These are phyloP conservation scores for Hirtodrosophila trivittata DNA, from an alignment of 2,888 invertebrate species.

Conservation along the genomic window DNA sequence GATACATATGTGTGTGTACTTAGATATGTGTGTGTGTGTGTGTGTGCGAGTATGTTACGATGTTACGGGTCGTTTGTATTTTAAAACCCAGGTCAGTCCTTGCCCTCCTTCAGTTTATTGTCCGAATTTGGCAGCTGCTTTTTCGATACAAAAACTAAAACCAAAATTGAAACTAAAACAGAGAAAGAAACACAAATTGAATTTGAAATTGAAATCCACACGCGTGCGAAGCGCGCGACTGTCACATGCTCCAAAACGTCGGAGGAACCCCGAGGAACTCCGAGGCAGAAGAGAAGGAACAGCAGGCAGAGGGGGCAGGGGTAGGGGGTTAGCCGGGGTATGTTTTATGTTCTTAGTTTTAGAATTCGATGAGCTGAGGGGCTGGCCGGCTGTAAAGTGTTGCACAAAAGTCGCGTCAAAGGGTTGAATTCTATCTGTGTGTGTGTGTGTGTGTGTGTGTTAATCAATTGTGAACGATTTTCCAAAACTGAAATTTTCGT, in stretches of 20 bases:
- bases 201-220: constrained; percentile 68
- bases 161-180: too few species aligned
- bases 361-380: constrained; percentile 16
- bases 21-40: constrained; percentile 2
- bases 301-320: neutral
- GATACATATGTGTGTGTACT: constrained; percentile 21
- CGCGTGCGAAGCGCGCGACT: constrained; percentile 70
- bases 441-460: neutral
- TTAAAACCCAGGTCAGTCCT: constrained; percentile 25
- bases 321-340: neutral
- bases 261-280: neutral
- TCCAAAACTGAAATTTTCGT: constrained; percentile 37
- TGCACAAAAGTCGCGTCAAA: constrained; percentile 27
- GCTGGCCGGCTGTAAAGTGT: constrained; percentile 36
- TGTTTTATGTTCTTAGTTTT: constrained; percentile 10
- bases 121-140: constrained; percentile 45
- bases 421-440: constrained; percentile 24
- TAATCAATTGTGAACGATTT: constrained; percentile 47
- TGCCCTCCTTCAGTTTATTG: too few species aligned
- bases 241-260: constrained; percentile 67
- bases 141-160: constrained; percentile 2
- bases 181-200: constrained; percentile 7
- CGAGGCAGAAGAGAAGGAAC: too few species aligned
- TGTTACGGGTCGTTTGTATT: constrained; percentile 39
- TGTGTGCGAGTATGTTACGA: neutral